A percentile compares a stretch with the other conserved stretches of the same genome.
These are phyloP conservation scores for Cherax quadricarinatus DNA, from an alignment of 1,140 invertebrate species.

Conservation along the genomic window DNA sequence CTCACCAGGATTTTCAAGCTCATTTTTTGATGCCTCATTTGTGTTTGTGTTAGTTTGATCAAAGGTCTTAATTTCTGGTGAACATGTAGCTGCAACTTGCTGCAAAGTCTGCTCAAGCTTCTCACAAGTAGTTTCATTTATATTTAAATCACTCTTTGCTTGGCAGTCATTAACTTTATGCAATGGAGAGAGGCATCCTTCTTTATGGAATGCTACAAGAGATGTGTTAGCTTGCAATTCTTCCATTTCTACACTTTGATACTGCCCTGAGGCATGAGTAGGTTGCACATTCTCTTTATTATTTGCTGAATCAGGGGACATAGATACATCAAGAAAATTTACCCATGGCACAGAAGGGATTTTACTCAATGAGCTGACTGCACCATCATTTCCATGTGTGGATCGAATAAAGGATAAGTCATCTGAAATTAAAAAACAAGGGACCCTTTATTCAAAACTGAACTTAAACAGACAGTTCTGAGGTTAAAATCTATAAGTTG, in stretches of 20 bases:
- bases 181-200: neutral
- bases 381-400: neutral
- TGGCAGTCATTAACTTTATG: neutral
- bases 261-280: neutral
- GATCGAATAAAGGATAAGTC: neutral
- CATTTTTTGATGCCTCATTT: neutral
- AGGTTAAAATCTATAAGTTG: no score
- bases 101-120: neutral
- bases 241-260: neutral
- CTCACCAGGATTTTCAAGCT: no score
- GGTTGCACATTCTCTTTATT: slow-evolving; percentile 3
- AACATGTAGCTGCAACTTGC: neutral
- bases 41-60: neutral
- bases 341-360: neutral
- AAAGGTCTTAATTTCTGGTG: neutral
- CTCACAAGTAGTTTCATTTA: neutral
- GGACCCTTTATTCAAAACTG: neutral
- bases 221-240: neutral
- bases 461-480: no score
- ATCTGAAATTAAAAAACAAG: neutral
- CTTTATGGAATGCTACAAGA: neutral
- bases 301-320: neutral
- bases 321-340: neutral
- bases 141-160: neutral
- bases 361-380: neutral